These are phyloP conservation scores for Erpornis zantholeuca DNA, from an alignment of 2,113 vertebrate genomes.

Conservation along the genomic window DNA sequence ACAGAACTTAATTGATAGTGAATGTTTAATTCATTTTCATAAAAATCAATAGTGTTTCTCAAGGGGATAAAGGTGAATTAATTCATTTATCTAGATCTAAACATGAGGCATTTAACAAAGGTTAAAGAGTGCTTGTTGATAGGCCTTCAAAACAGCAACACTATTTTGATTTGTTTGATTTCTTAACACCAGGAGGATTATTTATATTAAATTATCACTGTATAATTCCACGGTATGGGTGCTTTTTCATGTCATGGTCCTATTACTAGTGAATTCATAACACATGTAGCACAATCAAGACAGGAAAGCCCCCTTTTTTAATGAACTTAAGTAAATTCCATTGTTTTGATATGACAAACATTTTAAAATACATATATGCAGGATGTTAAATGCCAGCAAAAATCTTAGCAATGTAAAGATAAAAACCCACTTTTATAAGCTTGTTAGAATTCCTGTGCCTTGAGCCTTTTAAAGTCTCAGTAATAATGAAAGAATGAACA, in stretches of 20 bases:
- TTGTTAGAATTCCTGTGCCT: not conserved
- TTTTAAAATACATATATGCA: not conserved
- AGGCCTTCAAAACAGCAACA: slow-evolving; percentile 2
- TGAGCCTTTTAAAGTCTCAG: not conserved
- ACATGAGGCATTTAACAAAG: not conserved
- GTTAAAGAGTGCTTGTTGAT: slow-evolving; percentile 55
- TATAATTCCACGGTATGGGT: not conserved
- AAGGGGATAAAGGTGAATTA: slow-evolving; percentile 58
- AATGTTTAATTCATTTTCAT: slow-evolving; percentile 66
- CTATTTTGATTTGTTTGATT: slow-evolving; percentile 38
- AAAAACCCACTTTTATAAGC: not conserved
- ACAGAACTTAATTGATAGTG: slow-evolving; percentile 55
- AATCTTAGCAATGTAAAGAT: not conserved
- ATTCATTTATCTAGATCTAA: slow-evolving; percentile 66
- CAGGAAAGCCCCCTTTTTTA: not conserved
- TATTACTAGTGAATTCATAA: not conserved
- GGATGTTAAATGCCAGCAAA: not conserved
- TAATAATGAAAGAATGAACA: not conserved
- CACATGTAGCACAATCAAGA: not conserved
- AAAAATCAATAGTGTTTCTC: slow-evolving; percentile 67
- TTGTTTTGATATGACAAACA: not conserved
- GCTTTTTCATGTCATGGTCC: not conserved
- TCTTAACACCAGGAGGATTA: not conserved
- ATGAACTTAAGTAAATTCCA: not conserved
- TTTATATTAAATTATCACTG: not conserved